phyloP scores from a whole-genome alignment of 1,140 invertebrate species.

The Metaphire vulgaris region DNA sequence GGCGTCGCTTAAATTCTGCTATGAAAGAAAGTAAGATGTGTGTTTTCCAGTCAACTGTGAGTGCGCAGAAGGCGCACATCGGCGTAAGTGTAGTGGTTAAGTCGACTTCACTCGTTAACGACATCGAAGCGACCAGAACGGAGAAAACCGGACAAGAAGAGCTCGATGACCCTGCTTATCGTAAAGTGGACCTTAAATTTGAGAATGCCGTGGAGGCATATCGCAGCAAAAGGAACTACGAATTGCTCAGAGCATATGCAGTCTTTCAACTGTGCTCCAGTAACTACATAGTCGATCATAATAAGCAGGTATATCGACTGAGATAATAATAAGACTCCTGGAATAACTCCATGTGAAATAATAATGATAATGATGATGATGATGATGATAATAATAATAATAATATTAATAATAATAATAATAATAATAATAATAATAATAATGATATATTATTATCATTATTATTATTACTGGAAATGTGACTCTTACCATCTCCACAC shows the following conservation, averaged over 20 bases:
- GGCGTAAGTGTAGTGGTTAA: background rate
- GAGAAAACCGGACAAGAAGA: too few species aligned
- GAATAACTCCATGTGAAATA: background rate
- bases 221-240: slow-evolving; percentile 82
- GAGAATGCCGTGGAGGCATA: slow-evolving; percentile 56
- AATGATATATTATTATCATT: slow-evolving; percentile 33
- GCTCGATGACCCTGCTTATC: slow-evolving; percentile 21
- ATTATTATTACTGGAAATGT: slow-evolving; percentile 40
- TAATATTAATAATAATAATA: background rate
- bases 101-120: background rate
- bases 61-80: background rate
- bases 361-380: slow-evolving; percentile 12
- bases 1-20: background rate
- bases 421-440: slow-evolving; percentile 17
- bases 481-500: background rate
- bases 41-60: background rate
- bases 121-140: background rate
- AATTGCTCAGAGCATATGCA: slow-evolving; percentile 81
- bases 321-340: background rate
- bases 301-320: slow-evolving; percentile 72
- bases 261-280: slow-evolving; percentile 89
- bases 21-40: background rate
- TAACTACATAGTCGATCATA: slow-evolving; percentile 84
- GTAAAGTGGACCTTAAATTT: slow-evolving; percentile 67
- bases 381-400: slow-evolving; percentile 1